Percentiles rank a stretch among this genome's conserved stretches.
phyloP scores from a whole-genome alignment of 92 coral and sea anemone genomes.

The Chrysogorgia sp. region DNA sequence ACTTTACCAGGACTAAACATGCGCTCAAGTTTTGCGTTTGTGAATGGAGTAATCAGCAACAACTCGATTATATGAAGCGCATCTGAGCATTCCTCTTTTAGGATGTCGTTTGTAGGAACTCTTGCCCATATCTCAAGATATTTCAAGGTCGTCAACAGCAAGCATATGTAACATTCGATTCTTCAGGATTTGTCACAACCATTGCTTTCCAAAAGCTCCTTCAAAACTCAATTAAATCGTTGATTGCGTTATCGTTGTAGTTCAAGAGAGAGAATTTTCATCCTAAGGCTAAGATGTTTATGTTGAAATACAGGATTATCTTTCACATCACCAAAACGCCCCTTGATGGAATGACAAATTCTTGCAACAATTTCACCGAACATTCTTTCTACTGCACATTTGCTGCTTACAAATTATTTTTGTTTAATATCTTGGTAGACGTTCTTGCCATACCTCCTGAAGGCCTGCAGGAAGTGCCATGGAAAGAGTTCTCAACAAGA shows the following conservation, averaged over 20 bases:
- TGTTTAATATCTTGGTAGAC: constrained; percentile 7
- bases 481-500: background rate
- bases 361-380: constrained; percentile 14
- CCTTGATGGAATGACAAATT: background rate
- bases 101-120: constrained; percentile 16
- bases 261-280: background rate
- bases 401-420: background rate
- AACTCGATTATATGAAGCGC: too few relatives aligned
- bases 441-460: background rate
- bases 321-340: too few relatives aligned
- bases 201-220: constrained; percentile 16
- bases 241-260: background rate
- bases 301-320: too few relatives aligned
- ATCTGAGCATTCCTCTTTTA: constrained; percentile 39
- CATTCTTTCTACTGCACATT: background rate
- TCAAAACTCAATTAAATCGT: too few relatives aligned
- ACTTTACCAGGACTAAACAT: constrained; percentile 26
- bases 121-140: constrained; percentile 15
- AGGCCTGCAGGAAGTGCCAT: background rate
- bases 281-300: background rate
- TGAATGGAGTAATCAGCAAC: too few relatives aligned
- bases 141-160: constrained; percentile 16
- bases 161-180: constrained; percentile 24
- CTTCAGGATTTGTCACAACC: constrained; percentile 28
- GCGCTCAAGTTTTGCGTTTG: too few relatives aligned